A percentile compares a stretch with the other conserved stretches of the same genome.
Evolutionary conservation across 2,888 invertebrate genomes (phyloP).

Genomic region (Masnerella sp.): DNA sequence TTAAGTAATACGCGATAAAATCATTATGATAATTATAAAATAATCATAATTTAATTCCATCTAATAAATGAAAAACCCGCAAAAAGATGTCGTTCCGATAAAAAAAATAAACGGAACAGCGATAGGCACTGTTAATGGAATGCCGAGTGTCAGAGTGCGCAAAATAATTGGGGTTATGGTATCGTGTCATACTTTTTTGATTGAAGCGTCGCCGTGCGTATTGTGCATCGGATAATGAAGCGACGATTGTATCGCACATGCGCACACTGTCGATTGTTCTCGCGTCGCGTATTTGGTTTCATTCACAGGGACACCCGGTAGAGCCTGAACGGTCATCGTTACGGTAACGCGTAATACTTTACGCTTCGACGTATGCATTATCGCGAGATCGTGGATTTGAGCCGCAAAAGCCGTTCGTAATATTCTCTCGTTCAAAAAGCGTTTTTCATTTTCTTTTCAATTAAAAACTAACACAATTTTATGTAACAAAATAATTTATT

Average conservation of each 20-base stretch:
- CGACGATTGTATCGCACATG: conserved; percentile 58
- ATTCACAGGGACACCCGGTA: conserved; percentile 69
- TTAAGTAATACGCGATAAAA: too few relatives aligned
- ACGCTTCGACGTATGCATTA: conserved; percentile 74
- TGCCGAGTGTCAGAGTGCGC: not conserved
- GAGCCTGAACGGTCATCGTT: conserved; percentile 74
- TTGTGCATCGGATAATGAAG: conserved; percentile 48
- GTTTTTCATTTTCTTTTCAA: not conserved
- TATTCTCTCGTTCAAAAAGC: conserved; percentile 6
- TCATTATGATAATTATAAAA: too few relatives aligned
- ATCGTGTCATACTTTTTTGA: conserved; percentile 68
- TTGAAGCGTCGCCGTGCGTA: conserved; percentile 36
- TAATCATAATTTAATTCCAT: too few relatives aligned
- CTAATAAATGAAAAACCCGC: too few relatives aligned
- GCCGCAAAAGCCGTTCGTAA: conserved; percentile 53
- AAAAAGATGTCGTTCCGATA: not conserved
- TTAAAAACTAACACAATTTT: too few relatives aligned
- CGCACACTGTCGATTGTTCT: conserved; percentile 44
- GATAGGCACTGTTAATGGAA: too few relatives aligned
- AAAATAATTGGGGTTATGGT: conserved; percentile 67
- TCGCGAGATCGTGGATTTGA: conserved; percentile 70
- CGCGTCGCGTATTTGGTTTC: conserved; percentile 46
- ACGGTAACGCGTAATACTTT: conserved; percentile 77
- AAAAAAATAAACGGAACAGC: not conserved
- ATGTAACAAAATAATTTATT: too few relatives aligned